Evolutionary conservation across 2,113 vertebrate species (phyloP), one percentile per base, ranked within the genome.

Genomic region (Xenopus laevis): DNA sequence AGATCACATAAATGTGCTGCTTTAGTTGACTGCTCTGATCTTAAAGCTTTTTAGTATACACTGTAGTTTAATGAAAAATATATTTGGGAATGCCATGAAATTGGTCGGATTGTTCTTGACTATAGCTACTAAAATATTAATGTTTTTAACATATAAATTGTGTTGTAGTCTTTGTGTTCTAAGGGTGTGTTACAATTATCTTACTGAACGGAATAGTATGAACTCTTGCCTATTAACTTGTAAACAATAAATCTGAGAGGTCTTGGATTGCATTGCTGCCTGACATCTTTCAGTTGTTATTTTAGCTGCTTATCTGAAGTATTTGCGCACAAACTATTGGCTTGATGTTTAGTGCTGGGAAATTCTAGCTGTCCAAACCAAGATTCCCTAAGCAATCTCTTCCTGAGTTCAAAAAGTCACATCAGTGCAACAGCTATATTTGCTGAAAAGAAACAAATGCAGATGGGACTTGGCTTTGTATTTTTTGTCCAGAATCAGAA

Each of bases 401-500:
- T 76, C 67, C 47, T 44, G 66, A 75, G 73, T 75, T 76, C 66
- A 69, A 57, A 64, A 77, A 64, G 74, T 70, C 67, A 75, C 15
- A 16, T n/a, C 50, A 76, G 66, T 79, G 78, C 69, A 74, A 79
- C 30, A 83, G 78, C 71, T 83, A 82, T 74, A 57, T 11, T 68
- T 79, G 57, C 65, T 7, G 15, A 55, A 55, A n/a, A 71, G 7
- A 50, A 65, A 10, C 16, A 72, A 77, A 40, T 40, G 66, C 58
- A 10, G n/a, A 2, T 61, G 47, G 23, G 23, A 27, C 33, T 62
- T 79, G 53, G 2, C 55, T n/a, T 2, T 80, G 62, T 80, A 40
- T 30, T 78, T 79, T n/a, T 78, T 65, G 68, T 66, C 63, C 33
- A 46, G 17, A 44, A 16, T 15, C 30, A 44, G 10, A 47, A 47